Evolutionary conservation across 1,140 invertebrate species (phyloP).

Genomic region (Rhysida immarginata): DNA sequence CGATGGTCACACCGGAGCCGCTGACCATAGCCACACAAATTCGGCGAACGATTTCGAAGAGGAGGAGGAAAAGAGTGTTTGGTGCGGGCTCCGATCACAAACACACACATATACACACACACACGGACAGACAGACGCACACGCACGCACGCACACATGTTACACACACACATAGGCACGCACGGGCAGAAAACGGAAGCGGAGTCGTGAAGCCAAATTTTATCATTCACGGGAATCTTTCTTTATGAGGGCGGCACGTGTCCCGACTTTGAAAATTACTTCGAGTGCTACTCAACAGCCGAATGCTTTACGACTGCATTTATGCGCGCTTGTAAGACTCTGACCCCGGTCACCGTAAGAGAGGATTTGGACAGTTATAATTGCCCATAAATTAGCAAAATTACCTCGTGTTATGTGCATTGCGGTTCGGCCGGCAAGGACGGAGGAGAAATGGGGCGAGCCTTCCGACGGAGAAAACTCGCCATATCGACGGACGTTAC

Average conservation of each 20-base stretch:
- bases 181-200: background rate
- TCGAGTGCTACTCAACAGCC: background rate
- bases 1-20: background rate
- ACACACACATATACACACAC: too few relatives aligned
- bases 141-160: too few relatives aligned
- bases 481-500: too few relatives aligned
- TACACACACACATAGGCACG: too few relatives aligned
- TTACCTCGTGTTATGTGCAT: constrained; percentile 3
- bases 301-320: constrained; percentile 2
- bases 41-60: background rate
- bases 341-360: constrained; percentile 7
- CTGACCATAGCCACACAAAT: constrained; percentile 4
- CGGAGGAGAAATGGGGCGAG: too few relatives aligned
- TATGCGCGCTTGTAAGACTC: constrained; percentile 4
- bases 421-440: too few relatives aligned
- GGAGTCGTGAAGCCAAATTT: background rate
- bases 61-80: too few relatives aligned
- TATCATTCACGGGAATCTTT: constrained; percentile 6
- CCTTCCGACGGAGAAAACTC: too few relatives aligned
- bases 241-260: constrained; percentile 7
- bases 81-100: too few relatives aligned
- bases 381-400: constrained; percentile 9
- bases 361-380: constrained; percentile 7
- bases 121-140: too few relatives aligned
- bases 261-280: constrained; percentile 7